Evolutionary conservation across 2,797 vertebrate genomes (phyloP), one percentile per base, ranked within the genome.

Genomic region (Emydoidea blandingii): DNA sequence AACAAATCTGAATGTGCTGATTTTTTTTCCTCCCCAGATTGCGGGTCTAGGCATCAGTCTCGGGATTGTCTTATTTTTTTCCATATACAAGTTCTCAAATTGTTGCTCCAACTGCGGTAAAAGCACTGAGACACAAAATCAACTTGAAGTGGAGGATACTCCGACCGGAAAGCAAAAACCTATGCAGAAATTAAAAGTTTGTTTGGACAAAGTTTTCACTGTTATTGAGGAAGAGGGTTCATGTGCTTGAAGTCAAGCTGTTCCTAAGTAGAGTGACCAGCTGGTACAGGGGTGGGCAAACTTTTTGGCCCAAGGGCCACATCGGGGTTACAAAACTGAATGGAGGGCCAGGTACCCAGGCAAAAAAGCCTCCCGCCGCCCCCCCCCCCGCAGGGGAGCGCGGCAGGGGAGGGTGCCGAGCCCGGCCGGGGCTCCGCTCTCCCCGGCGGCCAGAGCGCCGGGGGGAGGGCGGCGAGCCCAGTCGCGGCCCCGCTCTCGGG

Each of bases 71-170:
- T 1, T 34, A 2, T 3, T 5, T 19, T 65, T 65, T n/a, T 5
- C 1, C 34, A 3, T 19, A 19, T 18, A n/a, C 31, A 65, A 65
- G 31, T 8, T 7, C 6, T 8, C 3, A 16, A 11, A 2, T 14
- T 14, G 5, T 29, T 15, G 5, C 12, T 14, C 5, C 4, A 1
- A 34, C 3, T 1, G 16, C 14, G 2, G 15, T 5, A 4, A 65
- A 15, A 65, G 31, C 3, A 1, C 4, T 7, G 15, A 34, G 59
- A n/a, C 5, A 8, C 5, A n/a, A 18, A 4, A 18, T 3, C 31
- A 0, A 21, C 1, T 8, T 53, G 59, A 65, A 65, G 18, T 65
- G 59, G 1, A 4, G 31, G 31, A 16, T 34, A 4, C 29, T 34
- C 18, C 4, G 59, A 34, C 15, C 14, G n/a, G 2, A 65, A 19